Evolutionary conservation across 2,888 invertebrate genomes (phyloP), one percentile per base, ranked within the genome.

Genomic region (Fissipunctia ypsillon): DNA sequence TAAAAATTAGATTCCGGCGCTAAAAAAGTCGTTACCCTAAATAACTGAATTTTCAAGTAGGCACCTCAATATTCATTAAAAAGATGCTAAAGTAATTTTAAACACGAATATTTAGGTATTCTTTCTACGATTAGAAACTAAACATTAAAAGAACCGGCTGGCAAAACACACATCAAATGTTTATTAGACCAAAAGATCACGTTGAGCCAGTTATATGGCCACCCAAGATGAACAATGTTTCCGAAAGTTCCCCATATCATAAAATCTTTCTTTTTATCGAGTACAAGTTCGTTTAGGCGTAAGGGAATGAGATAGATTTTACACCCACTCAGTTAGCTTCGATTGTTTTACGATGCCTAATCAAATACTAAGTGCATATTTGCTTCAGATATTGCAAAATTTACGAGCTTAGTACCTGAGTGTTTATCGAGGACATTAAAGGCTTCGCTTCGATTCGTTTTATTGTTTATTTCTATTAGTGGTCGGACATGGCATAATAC

Each of bases 151-250:
- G 87, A 89, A 90, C 90, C 90, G 89, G 91, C 91, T 91, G 91
- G 88, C 87, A 89, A 93, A 93, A 91, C 90, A 93, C 90, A 91
- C 91, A 89, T 90, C 91, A 91, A 93, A 90, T 92, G 94, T 94
- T 93, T 94, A 94, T 94, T 93, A 93, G 91, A 93, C 92, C 90
- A 92, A 91, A 89, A 89, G 90, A 93, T 93, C 91, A 93, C 90
- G 89, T 88, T 82, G 82, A 88, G 88, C 87, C 88, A 86, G 91
- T 91, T 91, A 89, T 89, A 90, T 90, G 95, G 88, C 96, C 95
- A 96, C 95, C 96, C 95, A 96, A 93, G 95, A 92, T 89, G 95
- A 93, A 95, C 94, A 95, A 93, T 95, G 94, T 93, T 94, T 92
- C 93, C 90, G 89, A 90, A 92, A 92, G 93, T 92, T 91, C 90